Evolutionary conservation across 2,797 vertebrate genomes (phyloP).

Genomic region (Sandelia bainsii): DNA sequence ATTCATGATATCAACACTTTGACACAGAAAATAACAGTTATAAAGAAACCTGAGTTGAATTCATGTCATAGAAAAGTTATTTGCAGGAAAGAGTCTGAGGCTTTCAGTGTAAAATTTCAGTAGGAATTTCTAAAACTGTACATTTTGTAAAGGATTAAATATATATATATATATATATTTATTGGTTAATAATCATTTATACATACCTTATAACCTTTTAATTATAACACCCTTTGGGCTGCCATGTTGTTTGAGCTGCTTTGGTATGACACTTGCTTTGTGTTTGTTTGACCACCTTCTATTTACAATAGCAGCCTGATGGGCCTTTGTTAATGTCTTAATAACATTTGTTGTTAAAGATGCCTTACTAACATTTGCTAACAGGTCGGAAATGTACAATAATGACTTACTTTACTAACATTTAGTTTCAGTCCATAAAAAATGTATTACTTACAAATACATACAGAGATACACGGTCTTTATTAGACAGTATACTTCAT

Average conservation of each 20-base stretch:
- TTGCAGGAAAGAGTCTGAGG: background rate
- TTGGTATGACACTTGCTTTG: background rate
- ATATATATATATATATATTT: no score
- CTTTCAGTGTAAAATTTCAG: background rate
- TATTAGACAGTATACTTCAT: no score
- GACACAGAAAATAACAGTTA: slow-evolving; percentile 1
- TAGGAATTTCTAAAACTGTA: background rate
- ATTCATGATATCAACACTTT: slow-evolving; percentile 19
- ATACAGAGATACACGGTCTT: no score
- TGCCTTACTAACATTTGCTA: background rate
- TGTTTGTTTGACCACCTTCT: no score
- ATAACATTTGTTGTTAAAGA: background rate
- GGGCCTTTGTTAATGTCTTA: background rate
- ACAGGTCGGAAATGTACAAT: background rate
- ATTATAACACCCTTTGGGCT: background rate
- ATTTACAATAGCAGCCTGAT: no score
- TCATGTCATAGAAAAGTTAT: background rate
- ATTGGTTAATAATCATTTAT: no score
- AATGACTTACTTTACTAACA: background rate
- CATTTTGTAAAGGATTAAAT: background rate
- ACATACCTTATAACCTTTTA: background rate
- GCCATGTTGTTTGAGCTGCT: background rate
- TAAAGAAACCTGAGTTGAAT: background rate
- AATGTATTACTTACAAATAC: no score
- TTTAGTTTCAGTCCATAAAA: background rate